These are phyloP conservation scores for Mormyrus lacerda DNA, from an alignment of 2,113 vertebrate genomes.

Conservation along the genomic window DNA sequence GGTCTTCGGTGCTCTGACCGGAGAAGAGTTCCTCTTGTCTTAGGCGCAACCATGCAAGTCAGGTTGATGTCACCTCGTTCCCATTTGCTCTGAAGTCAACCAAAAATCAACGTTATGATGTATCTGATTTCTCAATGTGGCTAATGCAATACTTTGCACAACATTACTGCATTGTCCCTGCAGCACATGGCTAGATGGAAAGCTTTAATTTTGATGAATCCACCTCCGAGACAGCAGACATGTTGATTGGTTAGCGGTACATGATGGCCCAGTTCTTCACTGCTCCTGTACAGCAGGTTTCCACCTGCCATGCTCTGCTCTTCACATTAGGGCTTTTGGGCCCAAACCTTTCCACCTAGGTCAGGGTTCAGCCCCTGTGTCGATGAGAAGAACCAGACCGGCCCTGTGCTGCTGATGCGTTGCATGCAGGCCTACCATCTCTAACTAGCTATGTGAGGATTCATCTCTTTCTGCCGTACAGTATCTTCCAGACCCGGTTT, in stretches of 20 bases:
- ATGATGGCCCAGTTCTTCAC: not conserved
- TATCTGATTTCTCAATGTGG: not conserved
- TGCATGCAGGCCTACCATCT: not conserved
- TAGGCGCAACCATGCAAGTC: not conserved
- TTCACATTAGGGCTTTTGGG: not conserved
- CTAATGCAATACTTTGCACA: not conserved
- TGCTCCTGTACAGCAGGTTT: not conserved
- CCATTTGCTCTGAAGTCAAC: not conserved
- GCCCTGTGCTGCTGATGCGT: not conserved
- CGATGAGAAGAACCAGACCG: not conserved
- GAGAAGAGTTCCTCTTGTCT: not conserved
- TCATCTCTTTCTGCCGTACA: not conserved
- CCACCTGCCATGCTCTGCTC: not conserved
- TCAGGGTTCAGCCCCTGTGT: not conserved
- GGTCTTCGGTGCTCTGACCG: too few relatives aligned
- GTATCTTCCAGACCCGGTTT: not conserved
- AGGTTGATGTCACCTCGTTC: not conserved
- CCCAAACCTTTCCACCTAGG: not conserved
- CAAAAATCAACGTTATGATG: not conserved
- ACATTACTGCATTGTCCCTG: not conserved
- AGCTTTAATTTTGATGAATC: not conserved
- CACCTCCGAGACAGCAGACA: not conserved
- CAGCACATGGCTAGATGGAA: not conserved
- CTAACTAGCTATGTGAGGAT: not conserved
- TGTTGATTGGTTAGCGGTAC: not conserved